Evolutionary conservation across 2,797 vertebrate species (phyloP), one percentile per base, ranked within the genome.

Genomic region (Hybognathus amarus): DNA sequence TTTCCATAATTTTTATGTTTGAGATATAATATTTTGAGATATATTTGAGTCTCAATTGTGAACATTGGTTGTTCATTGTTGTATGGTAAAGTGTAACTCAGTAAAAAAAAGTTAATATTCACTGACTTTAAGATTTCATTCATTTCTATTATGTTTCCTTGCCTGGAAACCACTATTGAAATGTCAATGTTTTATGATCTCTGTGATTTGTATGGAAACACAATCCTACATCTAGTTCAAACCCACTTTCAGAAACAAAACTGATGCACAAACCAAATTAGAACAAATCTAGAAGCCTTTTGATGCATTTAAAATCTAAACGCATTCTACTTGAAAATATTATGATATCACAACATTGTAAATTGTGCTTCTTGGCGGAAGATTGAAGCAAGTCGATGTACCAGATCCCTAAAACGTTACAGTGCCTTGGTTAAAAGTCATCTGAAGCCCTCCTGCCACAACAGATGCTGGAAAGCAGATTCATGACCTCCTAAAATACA

Each of bases 371-470:
- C 36, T 42, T 56, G 47, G 61, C 24, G 54, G 6, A 15, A 61
- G 69, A n/a, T 36, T 45, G 24, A 45, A 68, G 40, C 11, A 2
- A 42, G 61, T 56, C 52, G n/a, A 82, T 52, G 56, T 11, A 75
- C 15, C 36, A 68, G 63, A 69, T 83, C 73, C 77, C 38, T 59
- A 69, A 83, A 76, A 83, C 12, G 18, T 67, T 61, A 76, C 47
- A 59, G 50, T 45, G 36, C 18, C 18, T 76, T 76, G 73, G 71
- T 83, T 76, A 12, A 67, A 76, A 45, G 47, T n/a, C 45, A 76
- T 50, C 30, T 74, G 2, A 67, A 82, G 80, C n/a, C n/a, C 47
- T 63, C 20, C 20, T 24, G 80, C n/a, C 59, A 47, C 6, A 67
- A 54, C 1, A 66, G 63, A 73, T 86, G 50, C 75, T 42, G 45